Evolutionary conservation across 2,113 vertebrate genomes (phyloP), one percentile per base, ranked within the genome.

Genomic region (Hemicordylus capensis): DNA sequence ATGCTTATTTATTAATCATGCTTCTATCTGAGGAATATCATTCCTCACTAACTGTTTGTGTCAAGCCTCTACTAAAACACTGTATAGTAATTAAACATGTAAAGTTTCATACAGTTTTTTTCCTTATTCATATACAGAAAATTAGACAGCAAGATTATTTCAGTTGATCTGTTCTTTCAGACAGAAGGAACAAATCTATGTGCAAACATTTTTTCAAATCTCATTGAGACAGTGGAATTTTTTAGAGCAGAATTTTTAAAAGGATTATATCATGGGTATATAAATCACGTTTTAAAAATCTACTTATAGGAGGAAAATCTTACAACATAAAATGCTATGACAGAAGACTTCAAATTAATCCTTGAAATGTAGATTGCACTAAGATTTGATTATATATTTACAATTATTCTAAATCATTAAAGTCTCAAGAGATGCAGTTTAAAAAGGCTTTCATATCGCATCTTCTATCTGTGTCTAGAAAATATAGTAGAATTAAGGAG

Each of bases 1-100:
- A 90, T 87, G 93, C 76, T 89, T 92, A 85, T 87, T 92, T 74
- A 61, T 89, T 90, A 92, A 46, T 2, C 1, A 85, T 79, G 66
- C 81, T 75, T 80, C 66, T 42, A 80, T 90, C 88, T 89, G 56
- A 56, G 31, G 84, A 44, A 78, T 64, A 80, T 59, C 44, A 61
- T 61, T 66, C n/a, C 76, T 84, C 51, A 88, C 88, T 86, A 87
- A 91, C 86, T 84, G 79, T 69, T 83, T 87, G 85, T 44, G 20
- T 77, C 61, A 73, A 59, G 89, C 80, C 63, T 67, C 81, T 85
- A 64, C 1, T 61, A 39, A 46, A 78, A 87, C 73, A 56, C 44
- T 85, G 56, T 22, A 76, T 67, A 87, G 82, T 10, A 83, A 61
- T 75, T 79, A 85, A 59, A 89, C 58, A 80, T 12, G 83, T 4